Base-by-base conservation (phyloP, 2,888 invertebrate genomes). In the Gortyna flavago region DNA sequence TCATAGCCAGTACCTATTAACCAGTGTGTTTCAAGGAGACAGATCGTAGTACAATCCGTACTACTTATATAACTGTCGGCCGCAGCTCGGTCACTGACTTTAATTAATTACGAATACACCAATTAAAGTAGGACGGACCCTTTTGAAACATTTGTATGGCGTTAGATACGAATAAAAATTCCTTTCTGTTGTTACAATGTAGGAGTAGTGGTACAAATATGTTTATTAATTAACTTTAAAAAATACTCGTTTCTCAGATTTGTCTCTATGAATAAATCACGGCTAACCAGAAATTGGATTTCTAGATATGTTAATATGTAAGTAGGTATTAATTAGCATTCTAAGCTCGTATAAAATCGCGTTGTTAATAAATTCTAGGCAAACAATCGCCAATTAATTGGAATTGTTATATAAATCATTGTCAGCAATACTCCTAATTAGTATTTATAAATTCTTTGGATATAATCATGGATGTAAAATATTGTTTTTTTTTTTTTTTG, bases 1-100 rank as follows among this genome's bases (percentile, higher is more conserved):
- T 68, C 75, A 80, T 59, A 79, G n/a, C 66, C 62, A 48, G 44
- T 41, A 48, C 25, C 29, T 69, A 69, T 21, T n/a, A 61, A 11
- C 73, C 21, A 79, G 35, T 67, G 41, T 75, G 59, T 83, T 87
- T 84, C 83, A 83, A 87, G 73, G 76, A 84, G 80, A 85, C 77
- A 75, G 64, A 82, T 81, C 74, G 64, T 71, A 64, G 38, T 77
- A 80, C 79, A 87, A 86, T 54, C n/a, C n/a, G n/a, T n/a, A n/a
- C n/a, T n/a, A n/a, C n/a, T n/a, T n/a, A n/a, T n/a, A n/a, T n/a
- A n/a, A n/a, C n/a, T n/a, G n/a, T n/a, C 75, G 77, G 82, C 87
- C 85, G 83, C 88, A 85, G 86, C 84, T 88, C 92, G 91, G 92
- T 92, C 92, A 92, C 85, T 91, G 91, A 90, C 92, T 91, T 90